Percentiles rank a stretch among this genome's conserved stretches.
Conservation (phyloP, 1,140 invertebrate genomes). For the Penaeus japonicus region DNA sequence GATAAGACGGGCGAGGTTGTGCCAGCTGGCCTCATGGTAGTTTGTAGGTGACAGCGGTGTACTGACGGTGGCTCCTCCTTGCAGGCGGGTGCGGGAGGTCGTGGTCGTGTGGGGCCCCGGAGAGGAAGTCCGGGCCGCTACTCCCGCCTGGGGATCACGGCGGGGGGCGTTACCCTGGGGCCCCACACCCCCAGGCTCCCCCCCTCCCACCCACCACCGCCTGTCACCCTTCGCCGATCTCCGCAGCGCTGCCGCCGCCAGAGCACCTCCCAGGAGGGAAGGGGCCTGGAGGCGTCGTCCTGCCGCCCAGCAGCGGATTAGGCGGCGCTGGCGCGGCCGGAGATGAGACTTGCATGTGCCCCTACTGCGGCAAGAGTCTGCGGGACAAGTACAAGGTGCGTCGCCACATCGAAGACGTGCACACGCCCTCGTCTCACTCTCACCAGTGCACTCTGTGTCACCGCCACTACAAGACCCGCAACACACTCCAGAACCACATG, state of each 20-base stretch:
- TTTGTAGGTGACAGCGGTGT: neutral
- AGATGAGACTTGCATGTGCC: conserved; percentile 60
- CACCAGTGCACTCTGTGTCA: conserved; percentile 36
- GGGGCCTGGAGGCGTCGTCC: neutral
- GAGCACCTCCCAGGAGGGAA: neutral
- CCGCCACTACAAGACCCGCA: conserved; percentile 42
- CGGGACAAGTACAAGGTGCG: conserved; percentile 47
- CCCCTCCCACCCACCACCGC: neutral
- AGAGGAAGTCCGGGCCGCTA: conserved; percentile 20
- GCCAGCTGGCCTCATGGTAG: too few relatives aligned
- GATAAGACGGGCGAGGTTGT: too few relatives aligned
- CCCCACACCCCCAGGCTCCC: neutral
- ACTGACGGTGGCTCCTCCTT: conserved; percentile 40
- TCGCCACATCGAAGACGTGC: conserved; percentile 48
- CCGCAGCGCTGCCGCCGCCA: neutral
- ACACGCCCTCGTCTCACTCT: conserved; percentile 62
- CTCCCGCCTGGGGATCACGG: neutral
- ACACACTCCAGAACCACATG: conserved; percentile 49
- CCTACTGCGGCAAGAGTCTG: conserved; percentile 42
- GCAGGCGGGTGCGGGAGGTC: conserved; percentile 28
- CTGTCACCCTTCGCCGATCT: neutral
- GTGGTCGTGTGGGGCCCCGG: conserved; percentile 25
- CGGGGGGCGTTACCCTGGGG: conserved; percentile 16
- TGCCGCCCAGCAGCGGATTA: neutral
- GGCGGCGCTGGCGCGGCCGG: neutral